phyloP scores from a whole-genome alignment of 1,140 invertebrate genomes.

The Zaprionus ghesquierei region DNA sequence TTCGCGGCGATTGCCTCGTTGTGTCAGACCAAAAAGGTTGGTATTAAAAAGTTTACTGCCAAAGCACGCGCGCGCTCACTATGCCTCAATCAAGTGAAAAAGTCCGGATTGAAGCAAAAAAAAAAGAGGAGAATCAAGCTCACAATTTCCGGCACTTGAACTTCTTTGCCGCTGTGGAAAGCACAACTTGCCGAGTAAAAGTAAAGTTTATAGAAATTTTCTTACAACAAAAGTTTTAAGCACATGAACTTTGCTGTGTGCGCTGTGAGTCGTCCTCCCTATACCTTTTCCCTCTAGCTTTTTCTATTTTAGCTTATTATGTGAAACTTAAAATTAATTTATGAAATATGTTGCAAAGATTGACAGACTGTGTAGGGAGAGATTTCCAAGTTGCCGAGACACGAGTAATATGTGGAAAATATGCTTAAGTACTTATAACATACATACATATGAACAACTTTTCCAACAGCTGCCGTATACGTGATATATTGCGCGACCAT shows the following conservation, averaged over 20 bases:
- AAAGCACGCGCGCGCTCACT: conserved; percentile 23
- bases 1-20: not conserved
- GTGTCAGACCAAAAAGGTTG: not conserved
- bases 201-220: conserved; percentile 54
- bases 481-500: conserved; percentile 86
- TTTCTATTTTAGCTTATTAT: conserved; percentile 59
- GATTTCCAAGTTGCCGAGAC: not conserved
- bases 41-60: conserved; percentile 24
- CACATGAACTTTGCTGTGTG: conserved; percentile 67
- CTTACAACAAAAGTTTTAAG: conserved; percentile 73
- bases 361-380: conserved; percentile 31
- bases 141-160: conserved; percentile 75
- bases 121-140: conserved; percentile 34
- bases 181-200: conserved; percentile 51
- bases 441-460: not conserved
- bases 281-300: no score
- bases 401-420: not conserved
- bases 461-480: conserved; percentile 85
- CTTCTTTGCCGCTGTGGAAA: conserved; percentile 33
- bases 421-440: not conserved
- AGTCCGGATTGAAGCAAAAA: conserved; percentile 5
- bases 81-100: conserved; percentile 30
- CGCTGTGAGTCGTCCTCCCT: conserved; percentile 18
- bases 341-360: conserved; percentile 60
- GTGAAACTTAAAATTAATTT: conserved; percentile 77